Evolutionary conservation across 2,888 invertebrate genomes (phyloP), one percentile per base, ranked within the genome.

Genomic region (Platycnemis pennipes): DNA sequence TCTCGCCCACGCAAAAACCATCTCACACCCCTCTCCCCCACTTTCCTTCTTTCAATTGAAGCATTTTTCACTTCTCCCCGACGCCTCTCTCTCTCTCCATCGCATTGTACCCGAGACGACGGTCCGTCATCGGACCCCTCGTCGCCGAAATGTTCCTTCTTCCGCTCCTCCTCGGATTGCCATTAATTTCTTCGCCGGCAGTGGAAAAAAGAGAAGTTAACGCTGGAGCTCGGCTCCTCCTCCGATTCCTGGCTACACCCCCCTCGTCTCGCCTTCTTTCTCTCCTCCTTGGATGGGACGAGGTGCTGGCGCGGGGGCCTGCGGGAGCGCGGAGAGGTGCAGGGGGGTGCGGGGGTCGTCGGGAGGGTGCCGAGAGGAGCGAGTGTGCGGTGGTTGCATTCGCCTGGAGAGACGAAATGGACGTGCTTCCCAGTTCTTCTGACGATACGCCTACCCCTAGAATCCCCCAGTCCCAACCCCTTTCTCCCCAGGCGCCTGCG

Each of bases 351-450:
- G 11, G 16, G 77, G 11, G 31, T 11, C 19, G 77, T 37, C 77
- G 11, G 77, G 77, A 37, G 77, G 37, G 26, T 37, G 37, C 3
- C n/a, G 37, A 4, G 77, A 63, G 77, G 26, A n/a, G 26, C 19
- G n/a, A 8, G 87, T 37, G 44, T n/a, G 45, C 26, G 44, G 46
- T 0, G 46, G 46, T 11, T 87, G 87, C 87, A 45, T 87, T n/a
- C 63, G 2, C 26, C 31, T 26, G 56, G 26, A 46, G 56, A 42
- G 63, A 45, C 44, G 91, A 91, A 77, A 91, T 91, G 91, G 91
- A 91, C 91, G 63, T n/a, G 63, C n/a, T 37, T n/a, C 56, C 63
- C 91, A 56, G 91, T 63, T n/a, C 87, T 87, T 46, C 45, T 87
- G 87, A 44, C 63, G 89, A 89, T 89, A 53, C 87, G 87, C 87